Conservation (phyloP, 1,140 invertebrate species). For the Drosophila murphyi region DNA sequence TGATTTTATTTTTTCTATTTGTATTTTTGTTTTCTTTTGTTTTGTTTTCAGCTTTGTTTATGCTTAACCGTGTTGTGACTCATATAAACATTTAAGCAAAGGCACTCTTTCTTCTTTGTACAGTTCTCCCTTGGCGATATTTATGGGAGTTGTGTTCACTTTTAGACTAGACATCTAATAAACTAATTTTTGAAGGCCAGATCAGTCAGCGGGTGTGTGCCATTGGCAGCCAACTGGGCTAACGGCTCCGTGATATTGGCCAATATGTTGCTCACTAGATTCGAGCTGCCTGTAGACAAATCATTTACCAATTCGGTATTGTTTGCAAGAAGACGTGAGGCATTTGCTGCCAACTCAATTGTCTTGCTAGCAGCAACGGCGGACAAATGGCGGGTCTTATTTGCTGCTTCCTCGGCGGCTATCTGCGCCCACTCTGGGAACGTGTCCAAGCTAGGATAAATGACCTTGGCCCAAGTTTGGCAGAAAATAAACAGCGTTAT, state of each 20-base stretch:
- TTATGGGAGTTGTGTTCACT: conserved; percentile 18
- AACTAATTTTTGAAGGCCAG: conserved; percentile 37
- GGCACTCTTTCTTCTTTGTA: conserved; percentile 57
- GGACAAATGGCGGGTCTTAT: conserved; percentile 19
- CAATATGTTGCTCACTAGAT: conserved; percentile 7
- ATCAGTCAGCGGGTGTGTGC: conserved; percentile 17
- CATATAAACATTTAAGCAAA: conserved; percentile 50
- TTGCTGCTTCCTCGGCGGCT: conserved; percentile 32
- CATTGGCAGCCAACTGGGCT: conserved; percentile 26
- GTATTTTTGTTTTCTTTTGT: background rate
- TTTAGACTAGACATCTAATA: conserved; percentile 45
- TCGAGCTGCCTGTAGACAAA: conserved; percentile 15
- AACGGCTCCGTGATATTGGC: conserved; percentile 18
- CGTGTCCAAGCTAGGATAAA: conserved; percentile 84
- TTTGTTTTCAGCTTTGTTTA: conserved; percentile 4
- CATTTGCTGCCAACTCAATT: conserved; percentile 24
- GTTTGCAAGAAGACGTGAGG: conserved; percentile 19
- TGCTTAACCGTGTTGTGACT: conserved; percentile 11
- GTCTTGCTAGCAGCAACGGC: conserved; percentile 31
- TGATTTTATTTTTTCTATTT: conserved; percentile 1
- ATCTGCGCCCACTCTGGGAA: conserved; percentile 83
- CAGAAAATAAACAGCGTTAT: conserved; percentile 88
- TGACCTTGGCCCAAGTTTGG: conserved; percentile 87
- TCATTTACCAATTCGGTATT: conserved; percentile 29
- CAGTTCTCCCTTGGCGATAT: conserved; percentile 16